Evolutionary conservation across 2,888 invertebrate species (phyloP).

Genomic region (Pherbina coryleti): DNA sequence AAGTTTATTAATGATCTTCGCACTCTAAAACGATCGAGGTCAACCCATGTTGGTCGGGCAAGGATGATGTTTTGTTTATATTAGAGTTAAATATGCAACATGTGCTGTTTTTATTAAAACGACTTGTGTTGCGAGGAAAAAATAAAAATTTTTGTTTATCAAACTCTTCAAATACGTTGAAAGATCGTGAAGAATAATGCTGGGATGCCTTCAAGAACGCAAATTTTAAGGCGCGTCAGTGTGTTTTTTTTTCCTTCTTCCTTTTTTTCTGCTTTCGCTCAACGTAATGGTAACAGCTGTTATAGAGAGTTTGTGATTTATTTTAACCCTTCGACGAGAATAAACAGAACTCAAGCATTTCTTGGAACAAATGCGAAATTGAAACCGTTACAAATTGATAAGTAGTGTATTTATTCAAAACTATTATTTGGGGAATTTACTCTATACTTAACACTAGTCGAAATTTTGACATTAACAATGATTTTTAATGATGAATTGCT

Average conservation of each 20-base stretch:
- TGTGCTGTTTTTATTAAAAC: not conserved
- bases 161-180: not conserved
- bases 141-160: not conserved
- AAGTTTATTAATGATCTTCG: slow-evolving; percentile 7
- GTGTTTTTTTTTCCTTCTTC: not conserved
- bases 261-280: not conserved
- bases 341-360: too few species aligned
- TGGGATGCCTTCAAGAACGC: not conserved
- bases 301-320: not conserved
- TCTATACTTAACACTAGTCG: too few species aligned
- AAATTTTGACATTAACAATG: too few species aligned
- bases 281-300: not conserved
- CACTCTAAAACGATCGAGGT: not conserved
- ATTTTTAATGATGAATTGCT: too few species aligned
- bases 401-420: too few species aligned
- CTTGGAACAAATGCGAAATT: too few species aligned
- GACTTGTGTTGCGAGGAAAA: not conserved
- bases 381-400: too few species aligned
- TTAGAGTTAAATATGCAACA: not conserved
- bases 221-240: not conserved
- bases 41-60: not conserved
- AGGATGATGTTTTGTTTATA: slow-evolving; percentile 27
- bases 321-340: too few species aligned
- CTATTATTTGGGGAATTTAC: too few species aligned
- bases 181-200: not conserved